phyloP scores from a whole-genome alignment of 2,113 vertebrate genomes.

The Neomonachus schauinslandi region DNA sequence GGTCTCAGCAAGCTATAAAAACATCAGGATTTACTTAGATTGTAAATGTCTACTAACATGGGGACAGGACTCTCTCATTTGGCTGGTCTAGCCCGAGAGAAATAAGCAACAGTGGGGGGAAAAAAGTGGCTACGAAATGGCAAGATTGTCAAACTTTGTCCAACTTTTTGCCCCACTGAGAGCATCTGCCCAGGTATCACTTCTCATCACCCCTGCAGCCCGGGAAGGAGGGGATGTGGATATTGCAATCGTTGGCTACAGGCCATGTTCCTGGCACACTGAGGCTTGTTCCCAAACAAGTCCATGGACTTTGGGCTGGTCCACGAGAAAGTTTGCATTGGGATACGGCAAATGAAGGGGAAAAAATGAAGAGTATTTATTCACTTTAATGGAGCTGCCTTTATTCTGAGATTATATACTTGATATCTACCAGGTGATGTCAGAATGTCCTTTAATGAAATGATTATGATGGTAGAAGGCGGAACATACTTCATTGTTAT shows the following conservation, averaged over 20 bases:
- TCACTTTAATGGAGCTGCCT: background rate
- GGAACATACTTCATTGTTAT: background rate
- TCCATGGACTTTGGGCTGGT: fast-evolving
- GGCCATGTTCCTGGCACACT: background rate
- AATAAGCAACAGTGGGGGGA: background rate
- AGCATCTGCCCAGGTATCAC: background rate
- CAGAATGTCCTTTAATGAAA: background rate
- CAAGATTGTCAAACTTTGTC: background rate
- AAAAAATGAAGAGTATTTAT: background rate
- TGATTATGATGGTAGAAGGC: background rate
- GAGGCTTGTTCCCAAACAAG: background rate
- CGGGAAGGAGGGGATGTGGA: background rate
- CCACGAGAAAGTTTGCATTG: background rate
- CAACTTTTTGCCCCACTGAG: background rate
- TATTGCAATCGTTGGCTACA: fast-evolving
- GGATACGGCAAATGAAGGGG: background rate
- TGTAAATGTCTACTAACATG: background rate
- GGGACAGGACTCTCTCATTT: background rate
- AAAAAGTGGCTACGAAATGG: background rate
- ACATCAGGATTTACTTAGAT: background rate
- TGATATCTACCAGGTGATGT: background rate
- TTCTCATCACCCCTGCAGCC: background rate
- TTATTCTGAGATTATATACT: background rate
- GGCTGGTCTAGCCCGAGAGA: background rate
- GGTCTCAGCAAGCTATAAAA: background rate